Conservation (phyloP, 2,113 vertebrate species). For the Podiceps cristatus region DNA sequence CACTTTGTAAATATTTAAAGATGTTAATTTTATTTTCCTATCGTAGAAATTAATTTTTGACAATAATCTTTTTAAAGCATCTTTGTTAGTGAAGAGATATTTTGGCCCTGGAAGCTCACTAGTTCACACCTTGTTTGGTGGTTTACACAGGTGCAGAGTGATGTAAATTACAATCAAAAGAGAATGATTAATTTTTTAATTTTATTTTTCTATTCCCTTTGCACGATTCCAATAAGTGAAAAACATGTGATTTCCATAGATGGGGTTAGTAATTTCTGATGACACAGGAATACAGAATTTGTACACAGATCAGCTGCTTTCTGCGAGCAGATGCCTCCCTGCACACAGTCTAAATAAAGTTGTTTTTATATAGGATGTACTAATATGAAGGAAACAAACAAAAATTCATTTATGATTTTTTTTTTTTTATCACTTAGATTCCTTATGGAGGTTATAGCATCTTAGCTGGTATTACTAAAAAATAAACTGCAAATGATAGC, state of each 20-base stretch:
- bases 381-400: background rate
- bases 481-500: background rate
- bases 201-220: background rate
- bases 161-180: background rate
- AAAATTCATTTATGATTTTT: background rate
- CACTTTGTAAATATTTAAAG: constrained; percentile 41
- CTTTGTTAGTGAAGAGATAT: background rate
- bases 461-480: background rate
- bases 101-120: background rate
- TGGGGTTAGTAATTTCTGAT: background rate
- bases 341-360: background rate
- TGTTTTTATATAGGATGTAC: background rate
- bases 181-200: background rate
- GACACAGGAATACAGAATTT: background rate
- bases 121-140: constrained; percentile 13
- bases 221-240: background rate
- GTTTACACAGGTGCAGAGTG: constrained; percentile 41
- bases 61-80: constrained; percentile 3
- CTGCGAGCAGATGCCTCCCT: background rate
- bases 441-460: background rate
- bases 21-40: constrained; percentile 41
- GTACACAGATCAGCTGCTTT: background rate
- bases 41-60: background rate
- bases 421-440: background rate
- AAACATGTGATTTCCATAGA: background rate